Percentiles rank a stretch among this genome's conserved stretches.
Evolutionary conservation across 1,140 invertebrate species (phyloP).

Genomic region (Philotrypesis tridentata): DNA sequence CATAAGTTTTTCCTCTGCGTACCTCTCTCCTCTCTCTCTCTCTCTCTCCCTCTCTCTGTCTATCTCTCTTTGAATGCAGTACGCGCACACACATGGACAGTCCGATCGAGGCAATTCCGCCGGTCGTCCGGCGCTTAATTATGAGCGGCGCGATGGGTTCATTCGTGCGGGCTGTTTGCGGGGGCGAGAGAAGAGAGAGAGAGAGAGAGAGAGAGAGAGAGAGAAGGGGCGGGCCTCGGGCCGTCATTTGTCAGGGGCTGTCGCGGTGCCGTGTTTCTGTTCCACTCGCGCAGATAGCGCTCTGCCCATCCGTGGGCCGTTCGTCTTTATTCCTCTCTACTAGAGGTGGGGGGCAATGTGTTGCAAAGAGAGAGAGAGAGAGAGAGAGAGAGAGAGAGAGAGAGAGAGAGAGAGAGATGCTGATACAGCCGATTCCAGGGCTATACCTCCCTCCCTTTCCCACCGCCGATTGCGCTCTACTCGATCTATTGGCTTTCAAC

Average conservation of each 20-base stretch:
- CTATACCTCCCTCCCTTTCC: constrained; percentile 41
- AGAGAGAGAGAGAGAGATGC: constrained; percentile 16
- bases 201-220: constrained; percentile 47
- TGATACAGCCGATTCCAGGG: background rate
- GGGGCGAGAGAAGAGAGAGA: constrained; percentile 44
- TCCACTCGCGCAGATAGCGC: constrained; percentile 70
- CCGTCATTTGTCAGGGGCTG: constrained; percentile 74
- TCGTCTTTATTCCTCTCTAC: constrained; percentile 73
- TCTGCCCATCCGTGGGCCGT: constrained; percentile 71
- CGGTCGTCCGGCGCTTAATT: constrained; percentile 41
- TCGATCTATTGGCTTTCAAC: background rate
- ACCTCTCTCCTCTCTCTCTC: background rate
- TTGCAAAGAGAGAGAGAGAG: constrained; percentile 28
- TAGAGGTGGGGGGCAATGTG: constrained; percentile 27
- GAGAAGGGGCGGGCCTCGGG: constrained; percentile 59
- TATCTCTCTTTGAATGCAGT: background rate
- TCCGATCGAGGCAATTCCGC: constrained; percentile 26
- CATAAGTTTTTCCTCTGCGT: constrained; percentile 32
- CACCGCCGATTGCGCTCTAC: background rate
- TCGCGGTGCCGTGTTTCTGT: constrained; percentile 73
- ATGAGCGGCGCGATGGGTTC: constrained; percentile 27
- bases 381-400: constrained; percentile 34
- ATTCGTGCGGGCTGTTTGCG: constrained; percentile 30
- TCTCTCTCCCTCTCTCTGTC: background rate
- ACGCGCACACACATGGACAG: background rate